Evolutionary conservation across 2,113 vertebrate species (phyloP), one percentile per base, ranked within the genome.

Genomic region (Menidia beryllina): DNA sequence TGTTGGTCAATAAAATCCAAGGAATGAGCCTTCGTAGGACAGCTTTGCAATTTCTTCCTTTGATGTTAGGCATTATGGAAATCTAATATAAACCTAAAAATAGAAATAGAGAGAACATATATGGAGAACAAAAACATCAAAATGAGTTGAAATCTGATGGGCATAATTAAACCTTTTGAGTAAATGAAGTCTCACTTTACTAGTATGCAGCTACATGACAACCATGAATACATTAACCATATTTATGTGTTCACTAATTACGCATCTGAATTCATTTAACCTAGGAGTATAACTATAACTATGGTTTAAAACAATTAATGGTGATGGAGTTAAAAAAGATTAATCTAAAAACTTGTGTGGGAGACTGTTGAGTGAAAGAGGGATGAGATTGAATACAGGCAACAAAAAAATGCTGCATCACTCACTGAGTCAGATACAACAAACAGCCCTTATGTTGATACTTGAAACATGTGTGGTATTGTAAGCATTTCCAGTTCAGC

Each of bases 1-100:
- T 87, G 78, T 94, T 96, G 79, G 93, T 93, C 75, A 97, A 61
- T 30, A 97, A 88, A 0, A 93, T 85, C 11, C 95, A 97, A 58
- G 97, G 88, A 59, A 95, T 2, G 21, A 96, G 79, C 39, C 93
- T 89, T 80, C 93, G 94, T 59, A 88, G 90, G 85, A 93, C 80
- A 51, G 86, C 92, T 39, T 60, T 84, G 86, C 92, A 93, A 81
- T 82, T 92, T 53, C 81, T 93, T 83, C 84, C 77, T 65, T 41
- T 76, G 25, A 82, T 66, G 71, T 82, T 81, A n/a, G 59, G 77
- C 88, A 88, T 91, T 71, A 76, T 94, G 52, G 65, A 86, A 77
- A 3, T 1, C 17, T 51, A 66, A 55, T 0, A 1, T 17, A 66
- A 78, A 83, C 91, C 94, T 94, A 87, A 7, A 72, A 27, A 59